Evolutionary conservation across 2,113 vertebrate genomes (phyloP).

Genomic region (Tinamus guttatus): DNA sequence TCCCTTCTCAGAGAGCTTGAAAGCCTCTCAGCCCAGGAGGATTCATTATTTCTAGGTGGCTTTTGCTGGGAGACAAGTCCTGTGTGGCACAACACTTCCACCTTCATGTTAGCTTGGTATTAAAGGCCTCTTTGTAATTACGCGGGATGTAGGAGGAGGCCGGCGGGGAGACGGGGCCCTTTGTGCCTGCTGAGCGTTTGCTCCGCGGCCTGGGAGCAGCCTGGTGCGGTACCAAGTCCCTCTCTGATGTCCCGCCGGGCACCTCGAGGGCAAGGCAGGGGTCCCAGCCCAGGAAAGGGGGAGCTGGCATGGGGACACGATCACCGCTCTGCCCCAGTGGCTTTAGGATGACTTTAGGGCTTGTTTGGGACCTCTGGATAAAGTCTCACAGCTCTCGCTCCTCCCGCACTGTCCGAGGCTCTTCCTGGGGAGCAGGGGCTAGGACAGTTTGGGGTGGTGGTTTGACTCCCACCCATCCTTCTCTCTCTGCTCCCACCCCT

Average conservation of each 20-base stretch:
- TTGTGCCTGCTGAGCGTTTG: neutral
- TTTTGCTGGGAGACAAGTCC: slow-evolving; percentile 63
- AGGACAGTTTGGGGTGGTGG: neutral
- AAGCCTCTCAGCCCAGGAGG: slow-evolving; percentile 59
- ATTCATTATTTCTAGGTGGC: slow-evolving; percentile 68
- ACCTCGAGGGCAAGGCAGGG: neutral
- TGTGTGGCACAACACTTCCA: slow-evolving; percentile 8
- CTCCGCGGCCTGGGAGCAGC: neutral
- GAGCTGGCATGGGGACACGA: neutral
- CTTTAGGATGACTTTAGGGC: neutral
- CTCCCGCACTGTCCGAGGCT: neutral
- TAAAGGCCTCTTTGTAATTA: slow-evolving; percentile 41
- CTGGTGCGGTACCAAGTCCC: neutral
- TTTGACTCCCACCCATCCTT: neutral
- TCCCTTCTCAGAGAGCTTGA: slow-evolving; percentile 64
- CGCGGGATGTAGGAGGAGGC: neutral
- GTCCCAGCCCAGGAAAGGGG: neutral
- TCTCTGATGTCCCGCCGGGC: neutral
- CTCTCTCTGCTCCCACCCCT: neutral
- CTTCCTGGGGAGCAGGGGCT: neutral
- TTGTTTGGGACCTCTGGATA: neutral
- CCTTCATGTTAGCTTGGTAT: slow-evolving; percentile 20
- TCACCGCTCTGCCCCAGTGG: neutral
- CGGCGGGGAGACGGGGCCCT: neutral
- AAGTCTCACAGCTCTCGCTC: neutral